These are phyloP conservation scores for Ficedula albicollis DNA, from an alignment of 2,797 vertebrate species.

Conservation along the genomic window DNA sequence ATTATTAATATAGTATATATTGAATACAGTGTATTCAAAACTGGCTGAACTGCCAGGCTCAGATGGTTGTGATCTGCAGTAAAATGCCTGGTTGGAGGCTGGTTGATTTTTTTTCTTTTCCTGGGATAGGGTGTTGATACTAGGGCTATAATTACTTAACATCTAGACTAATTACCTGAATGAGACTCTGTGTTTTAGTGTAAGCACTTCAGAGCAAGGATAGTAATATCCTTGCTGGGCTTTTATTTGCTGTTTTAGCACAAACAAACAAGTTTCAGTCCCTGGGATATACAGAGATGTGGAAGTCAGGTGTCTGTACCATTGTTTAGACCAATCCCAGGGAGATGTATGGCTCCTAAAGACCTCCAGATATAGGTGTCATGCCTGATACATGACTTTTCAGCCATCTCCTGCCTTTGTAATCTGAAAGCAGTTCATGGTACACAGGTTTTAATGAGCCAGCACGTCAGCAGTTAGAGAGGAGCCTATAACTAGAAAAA, in stretches of 20 bases:
- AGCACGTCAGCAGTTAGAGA: neutral
- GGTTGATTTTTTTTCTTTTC: neutral
- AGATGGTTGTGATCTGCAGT: neutral
- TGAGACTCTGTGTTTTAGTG: neutral
- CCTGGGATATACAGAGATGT: neutral
- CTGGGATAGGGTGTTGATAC: neutral
- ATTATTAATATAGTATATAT: too few relatives aligned
- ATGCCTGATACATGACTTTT: neutral
- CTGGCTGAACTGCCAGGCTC: neutral
- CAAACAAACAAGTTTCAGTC: neutral
- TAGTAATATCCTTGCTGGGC: neutral
- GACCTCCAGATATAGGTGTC: neutral
- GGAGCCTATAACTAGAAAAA: neutral
- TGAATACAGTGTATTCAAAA: neutral
- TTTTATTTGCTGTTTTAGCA: neutral
- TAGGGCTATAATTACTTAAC: neutral
- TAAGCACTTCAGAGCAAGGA: neutral
- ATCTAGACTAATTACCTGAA: neutral
- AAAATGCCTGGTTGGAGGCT: neutral
- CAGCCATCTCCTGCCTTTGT: neutral
- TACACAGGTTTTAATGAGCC: neutral
- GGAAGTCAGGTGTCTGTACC: neutral
- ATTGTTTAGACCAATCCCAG: neutral
- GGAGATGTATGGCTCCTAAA: neutral
- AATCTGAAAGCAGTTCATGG: neutral